Evolutionary conservation across 64 coral and sea anemone species (phyloP), one percentile per base, ranked within the genome.

Genomic region (Exaiptasia diaphana): DNA sequence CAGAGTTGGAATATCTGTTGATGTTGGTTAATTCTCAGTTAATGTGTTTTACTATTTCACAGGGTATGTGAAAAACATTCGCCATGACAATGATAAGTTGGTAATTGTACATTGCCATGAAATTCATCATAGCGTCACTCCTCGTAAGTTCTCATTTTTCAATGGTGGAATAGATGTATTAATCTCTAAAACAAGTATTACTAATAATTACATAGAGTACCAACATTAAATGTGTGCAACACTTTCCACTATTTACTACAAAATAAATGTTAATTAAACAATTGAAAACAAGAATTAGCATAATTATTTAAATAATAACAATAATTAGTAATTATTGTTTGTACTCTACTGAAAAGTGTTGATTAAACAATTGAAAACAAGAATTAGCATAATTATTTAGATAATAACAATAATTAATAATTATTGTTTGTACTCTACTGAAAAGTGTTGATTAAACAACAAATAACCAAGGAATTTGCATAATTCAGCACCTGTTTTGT

Each of bases 41-140:
- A 15, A 0, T 29, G 4, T 38, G 25, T 49, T 0, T 73, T 7
- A 24, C 38, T 5, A 15, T 43, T 71, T 71, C 41, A 25, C 22
- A 73, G 69, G 69, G 69, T 73, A 73, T 73, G 32, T 73, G 44
- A 48, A 11, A 4, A 73, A 73, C 27, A 73, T 73, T 41, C 69
- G 44, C 17, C 69, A 73, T 73, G 69, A 73, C 7, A 49, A 46
- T 41, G 69, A 73, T 48, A 2, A 73, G 4, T 29, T 73, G 4
- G 44, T 73, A n/a, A 45, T 73, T 41, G 69, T 29, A 1, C 69
- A 73, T 73, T 41, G 38, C 69, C 69, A 45, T 73, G 69, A 73
- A 45, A 25, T 73, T 48, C 69, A 73, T 13, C 38, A 42, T 15
- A 29, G 30, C 15, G 69, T 73, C 4, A 45, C 38, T 23, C 44